A percentile compares a stretch with the other conserved stretches of the same genome.
phyloP scores from a whole-genome alignment of 1,140 invertebrate genomes.

The Drosophila prosaltans region DNA sequence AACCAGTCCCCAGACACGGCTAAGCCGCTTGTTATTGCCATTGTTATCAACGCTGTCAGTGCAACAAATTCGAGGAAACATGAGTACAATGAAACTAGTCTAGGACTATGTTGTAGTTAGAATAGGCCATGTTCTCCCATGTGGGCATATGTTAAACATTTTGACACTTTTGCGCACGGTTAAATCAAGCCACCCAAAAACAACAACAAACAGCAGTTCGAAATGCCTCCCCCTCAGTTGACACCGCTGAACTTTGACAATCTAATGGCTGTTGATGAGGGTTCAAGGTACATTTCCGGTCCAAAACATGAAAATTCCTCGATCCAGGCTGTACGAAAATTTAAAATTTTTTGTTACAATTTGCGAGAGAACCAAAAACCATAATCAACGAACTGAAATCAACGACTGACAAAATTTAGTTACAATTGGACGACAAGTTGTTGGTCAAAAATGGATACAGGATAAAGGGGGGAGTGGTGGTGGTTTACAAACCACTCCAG shows the following conservation, averaged over 20 bases:
- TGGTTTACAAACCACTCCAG: slow-evolving; percentile 56
- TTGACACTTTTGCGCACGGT: slow-evolving; percentile 74
- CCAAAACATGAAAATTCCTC: slow-evolving; percentile 16
- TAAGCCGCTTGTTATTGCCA: slow-evolving; percentile 65
- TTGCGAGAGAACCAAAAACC: slow-evolving; percentile 32
- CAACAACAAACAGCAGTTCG: too few species aligned
- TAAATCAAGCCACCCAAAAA: slow-evolving; percentile 34
- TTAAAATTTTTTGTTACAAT: slow-evolving; percentile 59
- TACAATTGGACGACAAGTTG: slow-evolving; percentile 15
- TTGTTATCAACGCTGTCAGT: slow-evolving; percentile 75
- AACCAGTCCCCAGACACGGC: slow-evolving; percentile 38
- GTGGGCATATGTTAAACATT: slow-evolving; percentile 78
- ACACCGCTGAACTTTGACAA: slow-evolving; percentile 62
- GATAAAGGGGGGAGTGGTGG: not conserved
- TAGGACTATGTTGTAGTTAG: not conserved
- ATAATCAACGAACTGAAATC: slow-evolving; percentile 68
- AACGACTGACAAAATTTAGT: slow-evolving; percentile 48
- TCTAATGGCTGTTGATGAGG: slow-evolving; percentile 70
- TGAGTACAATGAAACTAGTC: slow-evolving; percentile 19
- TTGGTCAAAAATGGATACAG: not conserved
- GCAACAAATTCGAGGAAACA: slow-evolving; percentile 43
- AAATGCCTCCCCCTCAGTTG: not conserved
- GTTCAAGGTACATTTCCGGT: slow-evolving; percentile 44
- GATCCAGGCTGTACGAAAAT: slow-evolving; percentile 34
- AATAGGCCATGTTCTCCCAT: slow-evolving; percentile 46